Conservation (phyloP, 2,797 vertebrate species). For the Silurus aristotelis region DNA sequence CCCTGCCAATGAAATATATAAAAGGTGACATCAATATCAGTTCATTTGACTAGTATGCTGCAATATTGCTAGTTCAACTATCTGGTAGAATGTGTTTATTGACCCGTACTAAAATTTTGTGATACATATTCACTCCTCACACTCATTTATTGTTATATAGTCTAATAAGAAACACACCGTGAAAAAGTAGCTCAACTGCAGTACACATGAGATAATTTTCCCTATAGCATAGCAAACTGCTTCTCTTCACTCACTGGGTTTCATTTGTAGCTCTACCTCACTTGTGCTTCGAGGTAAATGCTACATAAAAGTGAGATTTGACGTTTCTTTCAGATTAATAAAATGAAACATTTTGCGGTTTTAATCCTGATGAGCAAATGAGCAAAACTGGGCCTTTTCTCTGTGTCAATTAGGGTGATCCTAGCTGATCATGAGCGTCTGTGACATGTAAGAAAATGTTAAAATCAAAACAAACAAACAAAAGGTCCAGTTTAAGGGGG, state of each 20-base stretch:
- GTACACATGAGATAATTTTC: background rate
- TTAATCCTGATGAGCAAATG: background rate
- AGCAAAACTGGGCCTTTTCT: background rate
- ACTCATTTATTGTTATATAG: background rate
- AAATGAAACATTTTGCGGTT: background rate
- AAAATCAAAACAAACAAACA: background rate
- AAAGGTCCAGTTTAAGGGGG: too few species aligned
- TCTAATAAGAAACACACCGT: background rate
- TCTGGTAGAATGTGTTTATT: background rate
- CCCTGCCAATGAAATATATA: background rate
- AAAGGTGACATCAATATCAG: background rate
- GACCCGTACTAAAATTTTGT: background rate
- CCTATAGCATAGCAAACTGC: background rate
- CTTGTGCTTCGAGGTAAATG: background rate
- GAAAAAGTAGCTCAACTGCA: background rate
- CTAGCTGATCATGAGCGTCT: background rate
- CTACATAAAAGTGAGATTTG: background rate
- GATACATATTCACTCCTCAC: background rate
- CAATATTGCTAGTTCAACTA: constrained; percentile 1
- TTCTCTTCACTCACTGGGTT: background rate
- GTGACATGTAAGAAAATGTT: background rate
- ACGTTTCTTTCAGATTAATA: background rate
- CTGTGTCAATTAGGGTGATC: background rate
- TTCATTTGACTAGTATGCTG: background rate
- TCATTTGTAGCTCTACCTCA: background rate